Conservation (phyloP, 1,140 invertebrate species). For the Musca domestica region DNA sequence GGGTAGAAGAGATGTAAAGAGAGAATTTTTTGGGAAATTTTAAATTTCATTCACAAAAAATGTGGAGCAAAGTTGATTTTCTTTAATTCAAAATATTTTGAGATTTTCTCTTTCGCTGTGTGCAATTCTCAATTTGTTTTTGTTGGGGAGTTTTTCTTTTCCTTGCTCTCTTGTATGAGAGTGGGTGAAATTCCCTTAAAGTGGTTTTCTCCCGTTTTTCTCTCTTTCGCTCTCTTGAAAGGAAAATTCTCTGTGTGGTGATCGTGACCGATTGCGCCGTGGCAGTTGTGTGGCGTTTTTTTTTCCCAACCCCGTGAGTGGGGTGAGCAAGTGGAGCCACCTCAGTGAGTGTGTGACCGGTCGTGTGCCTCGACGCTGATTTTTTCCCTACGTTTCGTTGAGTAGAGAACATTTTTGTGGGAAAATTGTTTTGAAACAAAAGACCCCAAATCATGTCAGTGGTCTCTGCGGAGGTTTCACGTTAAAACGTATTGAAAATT, state of each 20-base stretch:
- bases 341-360: slow-evolving; percentile 1
- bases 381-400: neutral
- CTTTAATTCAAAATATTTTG: neutral
- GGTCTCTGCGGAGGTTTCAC: slow-evolving; percentile 55
- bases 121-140: too few species aligned
- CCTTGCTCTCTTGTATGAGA: too few species aligned
- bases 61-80: neutral
- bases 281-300: too few species aligned
- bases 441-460: slow-evolving; percentile 38
- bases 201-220: too few species aligned
- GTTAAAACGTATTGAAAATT: slow-evolving; percentile 47
- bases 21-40: neutral
- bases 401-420: slow-evolving; percentile 1
- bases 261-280: neutral
- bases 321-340: neutral
- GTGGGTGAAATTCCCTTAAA: neutral
- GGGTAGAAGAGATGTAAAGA: neutral
- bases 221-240: neutral
- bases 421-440: too few species aligned
- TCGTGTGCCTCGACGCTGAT: neutral
- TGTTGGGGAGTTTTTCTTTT: too few species aligned
- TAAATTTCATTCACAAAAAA: slow-evolving; percentile 15
- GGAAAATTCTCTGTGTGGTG: neutral
- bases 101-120: too few species aligned
- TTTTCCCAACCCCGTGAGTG: too few species aligned